Percentiles rank a stretch among this genome's conserved stretches.
Evolutionary conservation across 2,113 vertebrate genomes (phyloP).

Genomic region (Vulpes vulpes): DNA sequence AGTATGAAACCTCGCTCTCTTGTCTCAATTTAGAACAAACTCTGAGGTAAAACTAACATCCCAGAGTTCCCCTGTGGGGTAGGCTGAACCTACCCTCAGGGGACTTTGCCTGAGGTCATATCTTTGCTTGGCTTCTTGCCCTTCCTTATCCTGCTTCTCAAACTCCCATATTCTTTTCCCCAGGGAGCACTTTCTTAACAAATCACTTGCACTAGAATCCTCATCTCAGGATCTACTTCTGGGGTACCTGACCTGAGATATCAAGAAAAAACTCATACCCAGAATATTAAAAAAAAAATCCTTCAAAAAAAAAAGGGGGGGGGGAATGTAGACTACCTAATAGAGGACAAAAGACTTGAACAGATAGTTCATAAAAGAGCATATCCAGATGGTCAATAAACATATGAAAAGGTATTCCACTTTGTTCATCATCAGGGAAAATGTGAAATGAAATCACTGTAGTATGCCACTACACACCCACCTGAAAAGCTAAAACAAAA

Average conservation of each 20-base stretch:
- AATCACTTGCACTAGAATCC: neutral
- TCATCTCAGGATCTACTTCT: neutral
- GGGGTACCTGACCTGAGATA: neutral
- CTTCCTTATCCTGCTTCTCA: neutral
- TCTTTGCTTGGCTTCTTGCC: neutral
- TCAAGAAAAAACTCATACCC: neutral
- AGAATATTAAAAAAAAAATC: neutral
- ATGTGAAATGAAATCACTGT: neutral
- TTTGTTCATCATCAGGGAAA: neutral
- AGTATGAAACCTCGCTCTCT: neutral
- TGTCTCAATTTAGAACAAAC: neutral
- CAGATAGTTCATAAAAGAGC: neutral
- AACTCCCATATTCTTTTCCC: neutral
- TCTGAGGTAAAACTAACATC: neutral
- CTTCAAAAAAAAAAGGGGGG: neutral
- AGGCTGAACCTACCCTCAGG: neutral
- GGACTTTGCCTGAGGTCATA: neutral
- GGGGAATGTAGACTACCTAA: neutral
- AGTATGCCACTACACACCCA: neutral
- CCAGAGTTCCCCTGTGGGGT: neutral
- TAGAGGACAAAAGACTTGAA: neutral
- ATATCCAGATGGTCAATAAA: neutral
- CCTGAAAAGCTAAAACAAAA: constrained; percentile 39
- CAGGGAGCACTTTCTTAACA: neutral
- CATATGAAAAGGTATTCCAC: neutral